These are phyloP conservation scores for Chaenogobius annularis DNA, from an alignment of 2,113 vertebrate genomes.

Conservation along the genomic window DNA sequence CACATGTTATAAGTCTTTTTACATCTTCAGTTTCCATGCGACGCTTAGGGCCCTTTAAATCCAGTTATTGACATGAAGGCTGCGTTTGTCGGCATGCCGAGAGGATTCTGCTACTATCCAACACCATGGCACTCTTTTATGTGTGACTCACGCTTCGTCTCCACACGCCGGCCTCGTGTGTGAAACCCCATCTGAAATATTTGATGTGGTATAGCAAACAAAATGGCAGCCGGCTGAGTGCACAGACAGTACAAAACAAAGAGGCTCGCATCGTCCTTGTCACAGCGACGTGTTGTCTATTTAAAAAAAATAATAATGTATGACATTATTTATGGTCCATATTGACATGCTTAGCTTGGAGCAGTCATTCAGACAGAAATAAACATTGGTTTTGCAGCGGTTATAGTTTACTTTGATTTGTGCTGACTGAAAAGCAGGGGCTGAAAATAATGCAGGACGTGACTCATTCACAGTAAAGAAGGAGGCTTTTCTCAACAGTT, in stretches of 20 bases:
- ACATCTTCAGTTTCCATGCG: not conserved
- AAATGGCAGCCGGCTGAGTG: conserved; percentile 37
- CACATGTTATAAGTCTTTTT: not conserved
- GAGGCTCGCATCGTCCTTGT: not conserved
- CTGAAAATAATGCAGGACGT: not conserved
- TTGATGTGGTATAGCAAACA: conserved; percentile 23
- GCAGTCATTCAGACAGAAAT: not conserved
- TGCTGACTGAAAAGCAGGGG: not conserved
- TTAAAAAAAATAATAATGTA: no score
- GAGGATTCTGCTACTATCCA: conserved; percentile 4
- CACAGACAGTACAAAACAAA: conserved; percentile 3
- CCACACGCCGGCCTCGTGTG: not conserved
- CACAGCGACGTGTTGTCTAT: not conserved
- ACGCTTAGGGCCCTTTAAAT: not conserved
- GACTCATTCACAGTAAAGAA: not conserved
- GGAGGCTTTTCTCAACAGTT: not conserved
- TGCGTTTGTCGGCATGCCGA: not conserved
- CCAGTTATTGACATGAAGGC: not conserved
- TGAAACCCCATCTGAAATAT: not conserved
- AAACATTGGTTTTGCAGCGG: not conserved
- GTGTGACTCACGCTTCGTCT: not conserved
- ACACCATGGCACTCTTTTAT: not conserved
- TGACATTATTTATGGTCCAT: not conserved
- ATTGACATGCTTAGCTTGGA: not conserved
- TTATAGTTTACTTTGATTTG: not conserved